Percentiles rank a stretch among this genome's conserved stretches.
These are phyloP conservation scores for Burhinus oedicnemus DNA, from an alignment of 2,113 vertebrate genomes.

Conservation along the genomic window DNA sequence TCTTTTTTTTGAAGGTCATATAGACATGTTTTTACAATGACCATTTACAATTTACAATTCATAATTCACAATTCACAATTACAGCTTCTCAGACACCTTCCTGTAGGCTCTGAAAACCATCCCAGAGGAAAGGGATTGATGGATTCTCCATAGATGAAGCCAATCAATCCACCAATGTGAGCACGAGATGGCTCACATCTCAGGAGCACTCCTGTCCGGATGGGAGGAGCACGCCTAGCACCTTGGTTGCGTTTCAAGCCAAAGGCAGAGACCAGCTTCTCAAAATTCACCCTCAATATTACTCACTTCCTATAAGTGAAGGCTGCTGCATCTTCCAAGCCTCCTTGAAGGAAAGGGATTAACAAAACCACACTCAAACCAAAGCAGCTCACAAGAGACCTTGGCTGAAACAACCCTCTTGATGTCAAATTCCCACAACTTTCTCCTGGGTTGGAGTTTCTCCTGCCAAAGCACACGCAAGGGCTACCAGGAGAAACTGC, in stretches of 20 bases:
- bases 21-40: not conserved
- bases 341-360: not conserved
- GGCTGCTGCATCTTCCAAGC: not conserved
- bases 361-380: not conserved
- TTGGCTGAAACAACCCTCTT: not conserved
- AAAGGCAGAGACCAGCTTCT: not conserved
- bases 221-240: not conserved
- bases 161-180: not conserved
- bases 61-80: not conserved
- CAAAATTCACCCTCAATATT: not conserved
- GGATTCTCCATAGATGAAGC: not conserved
- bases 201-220: not conserved
- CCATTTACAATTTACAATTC: not conserved
- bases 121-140: not conserved
- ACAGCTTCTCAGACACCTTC: not conserved
- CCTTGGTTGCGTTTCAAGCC: not conserved
- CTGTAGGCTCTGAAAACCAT: not conserved
- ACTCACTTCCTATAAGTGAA: not conserved
- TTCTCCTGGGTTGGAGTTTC: not conserved
- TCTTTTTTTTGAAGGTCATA: not conserved
- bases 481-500: constrained; percentile 15
- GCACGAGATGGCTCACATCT: not conserved
- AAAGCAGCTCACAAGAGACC: not conserved
- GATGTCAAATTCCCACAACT: not conserved
- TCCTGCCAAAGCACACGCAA: not conserved